These are phyloP conservation scores for Amazona finschi DNA, from an alignment of 2,797 vertebrate species.

Conservation along the genomic window DNA sequence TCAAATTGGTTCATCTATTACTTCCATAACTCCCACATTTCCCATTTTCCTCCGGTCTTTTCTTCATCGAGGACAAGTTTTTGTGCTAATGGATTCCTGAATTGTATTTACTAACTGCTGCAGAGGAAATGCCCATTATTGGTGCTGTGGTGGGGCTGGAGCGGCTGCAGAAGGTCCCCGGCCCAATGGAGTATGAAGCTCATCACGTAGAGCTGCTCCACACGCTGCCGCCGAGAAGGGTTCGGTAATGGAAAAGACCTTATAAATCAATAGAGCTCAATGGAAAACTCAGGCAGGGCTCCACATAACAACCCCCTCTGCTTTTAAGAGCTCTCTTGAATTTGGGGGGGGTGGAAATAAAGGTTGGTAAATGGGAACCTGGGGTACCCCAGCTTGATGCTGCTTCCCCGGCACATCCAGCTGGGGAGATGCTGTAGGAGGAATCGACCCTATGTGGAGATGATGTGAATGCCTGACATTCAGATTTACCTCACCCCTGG, in stretches of 20 bases:
- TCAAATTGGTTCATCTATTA: slow-evolving; percentile 64
- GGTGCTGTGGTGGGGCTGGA: slow-evolving; percentile 11
- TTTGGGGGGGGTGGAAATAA: accelerated
- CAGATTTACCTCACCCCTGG: background rate
- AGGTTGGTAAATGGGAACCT: background rate
- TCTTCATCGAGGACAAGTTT: background rate
- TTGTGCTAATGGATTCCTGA: slow-evolving; percentile 39
- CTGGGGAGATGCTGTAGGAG: background rate
- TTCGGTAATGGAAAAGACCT: slow-evolving; percentile 68
- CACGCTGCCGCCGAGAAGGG: slow-evolving; percentile 42
- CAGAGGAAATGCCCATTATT: slow-evolving; percentile 38
- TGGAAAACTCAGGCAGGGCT: slow-evolving; percentile 51
- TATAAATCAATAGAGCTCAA: slow-evolving; percentile 73
- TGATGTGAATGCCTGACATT: background rate
- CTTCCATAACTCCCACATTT: background rate
- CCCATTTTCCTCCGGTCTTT: background rate
- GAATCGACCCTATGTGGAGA: background rate
- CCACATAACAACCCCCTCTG: background rate
- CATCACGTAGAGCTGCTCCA: slow-evolving; percentile 38
- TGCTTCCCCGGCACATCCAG: background rate
- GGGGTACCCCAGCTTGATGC: background rate
- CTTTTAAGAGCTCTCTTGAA: slow-evolving; percentile 5
- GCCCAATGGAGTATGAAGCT: slow-evolving; percentile 41
- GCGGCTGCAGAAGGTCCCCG: background rate
- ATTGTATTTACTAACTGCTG: slow-evolving; percentile 58